Evolutionary conservation across 1,140 invertebrate species (phyloP), one percentile per base, ranked within the genome.

Genomic region (Orchestia grillus): DNA sequence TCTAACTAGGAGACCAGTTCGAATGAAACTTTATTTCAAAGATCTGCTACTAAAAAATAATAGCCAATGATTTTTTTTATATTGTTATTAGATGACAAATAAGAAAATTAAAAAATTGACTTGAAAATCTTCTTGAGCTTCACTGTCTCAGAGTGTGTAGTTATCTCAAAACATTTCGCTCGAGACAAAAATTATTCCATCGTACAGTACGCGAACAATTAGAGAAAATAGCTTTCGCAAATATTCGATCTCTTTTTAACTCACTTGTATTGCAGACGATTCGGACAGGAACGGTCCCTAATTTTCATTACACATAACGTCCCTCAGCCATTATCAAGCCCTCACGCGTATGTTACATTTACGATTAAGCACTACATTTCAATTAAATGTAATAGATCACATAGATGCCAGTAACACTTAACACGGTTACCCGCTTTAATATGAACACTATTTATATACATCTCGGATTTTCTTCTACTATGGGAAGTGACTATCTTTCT

Each of bases 341-440:
- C 36, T 45, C 92, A 40, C 36, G 92, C 43, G 44, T 94, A 94
- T 94, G 11, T 45, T 94, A 94, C 92, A 94, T 94, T 45, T n/a
- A 90, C 28, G 15, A 45, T 41, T 94, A 47, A 45, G 43, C 41
- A 45, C 44, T 94, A 94, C 40, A n/a, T 94, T 44, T 16, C 36
- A 42, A 94, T 94, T 94, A 94, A 94, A 45, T 94, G 40, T 94
- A 45, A 94, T 94, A 94, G 92, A 94, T 94, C 92, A 94, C 92
- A 94, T 94, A 94, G 92, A 94, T 94, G 92, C 92, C 92, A 94
- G 92, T 94, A 94, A 94, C 92, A 94, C 44, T 45, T 44, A 94
- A 47, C 44, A 94, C 92, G 92, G 92, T 44, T 44, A 44, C 44
- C 90, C 92, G 92, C 44, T 45, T 94, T 90, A 90, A 44, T 90